phyloP scores from a whole-genome alignment of 2,888 invertebrate genomes.

The Helleia helle region DNA sequence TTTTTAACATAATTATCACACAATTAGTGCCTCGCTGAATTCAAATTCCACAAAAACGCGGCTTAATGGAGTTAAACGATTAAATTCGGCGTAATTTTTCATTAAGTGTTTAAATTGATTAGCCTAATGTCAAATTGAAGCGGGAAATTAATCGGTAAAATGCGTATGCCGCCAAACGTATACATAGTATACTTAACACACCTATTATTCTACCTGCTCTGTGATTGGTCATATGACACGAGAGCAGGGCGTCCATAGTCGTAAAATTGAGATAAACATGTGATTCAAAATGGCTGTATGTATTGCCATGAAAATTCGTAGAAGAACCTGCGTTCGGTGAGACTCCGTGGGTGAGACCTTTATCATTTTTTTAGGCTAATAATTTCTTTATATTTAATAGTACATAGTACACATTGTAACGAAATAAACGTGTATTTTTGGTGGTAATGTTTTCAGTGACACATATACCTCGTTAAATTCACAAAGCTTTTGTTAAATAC shows the following conservation, averaged over 20 bases:
- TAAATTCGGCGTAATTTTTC: conserved; percentile 5
- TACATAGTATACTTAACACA: conserved; percentile 20
- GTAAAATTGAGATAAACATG: conserved; percentile 50
- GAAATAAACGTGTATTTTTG: too few species aligned
- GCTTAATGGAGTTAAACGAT: conserved; percentile 13
- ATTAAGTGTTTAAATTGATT: conserved; percentile 28
- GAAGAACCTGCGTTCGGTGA: conserved; percentile 41
- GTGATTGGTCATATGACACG: conserved; percentile 62
- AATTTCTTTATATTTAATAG: too few species aligned
- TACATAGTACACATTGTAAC: too few species aligned
- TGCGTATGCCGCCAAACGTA: conserved; percentile 1
- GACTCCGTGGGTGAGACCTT: too few species aligned
- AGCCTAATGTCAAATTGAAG: conserved; percentile 31
- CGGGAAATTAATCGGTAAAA: conserved; percentile 24
- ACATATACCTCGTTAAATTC: background rate
- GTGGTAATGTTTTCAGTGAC: background rate
- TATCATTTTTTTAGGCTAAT: too few species aligned
- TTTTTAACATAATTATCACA: conserved; percentile 34
- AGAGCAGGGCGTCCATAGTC: conserved; percentile 34
- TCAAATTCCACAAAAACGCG: conserved; percentile 23
- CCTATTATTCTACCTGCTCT: conserved; percentile 31
- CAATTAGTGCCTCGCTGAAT: conserved; percentile 28
- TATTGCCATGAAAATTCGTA: conserved; percentile 37
- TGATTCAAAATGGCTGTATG: conserved; percentile 63
- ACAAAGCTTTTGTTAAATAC: too few species aligned